These are phyloP conservation scores for Papilio helenus DNA, from an alignment of 1,140 invertebrate genomes.

Conservation along the genomic window DNA sequence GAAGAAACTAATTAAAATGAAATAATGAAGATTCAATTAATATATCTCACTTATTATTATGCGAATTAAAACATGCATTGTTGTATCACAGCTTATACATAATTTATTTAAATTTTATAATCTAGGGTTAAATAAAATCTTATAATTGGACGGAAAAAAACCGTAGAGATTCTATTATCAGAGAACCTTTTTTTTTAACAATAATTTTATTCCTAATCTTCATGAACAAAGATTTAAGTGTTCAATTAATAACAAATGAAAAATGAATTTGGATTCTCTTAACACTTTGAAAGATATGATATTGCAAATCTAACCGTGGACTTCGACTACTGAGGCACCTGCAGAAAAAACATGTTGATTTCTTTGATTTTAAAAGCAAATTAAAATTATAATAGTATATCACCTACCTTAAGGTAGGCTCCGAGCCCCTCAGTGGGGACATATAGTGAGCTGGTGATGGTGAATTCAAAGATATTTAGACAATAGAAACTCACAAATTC, in stretches of 20 bases:
- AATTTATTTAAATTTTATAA: slow-evolving; percentile 41
- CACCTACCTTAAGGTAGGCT: too few relatives aligned
- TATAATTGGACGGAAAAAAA: slow-evolving; percentile 16
- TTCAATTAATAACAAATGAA: background rate
- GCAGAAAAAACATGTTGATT: too few relatives aligned
- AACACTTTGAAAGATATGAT: too few relatives aligned
- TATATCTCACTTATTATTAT: slow-evolving; percentile 26
- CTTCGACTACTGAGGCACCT: too few relatives aligned
- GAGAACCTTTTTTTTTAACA: background rate
- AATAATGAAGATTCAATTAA: background rate
- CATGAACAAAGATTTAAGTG: background rate
- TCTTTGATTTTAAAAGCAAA: too few relatives aligned
- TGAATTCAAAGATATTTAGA: too few relatives aligned
- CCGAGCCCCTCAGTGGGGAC: too few relatives aligned
- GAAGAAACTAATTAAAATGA: background rate
- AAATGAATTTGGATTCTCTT: too few relatives aligned
- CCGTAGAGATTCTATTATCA: background rate
- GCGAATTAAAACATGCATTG: slow-evolving; percentile 56
- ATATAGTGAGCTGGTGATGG: too few relatives aligned
- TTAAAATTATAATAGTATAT: too few relatives aligned
- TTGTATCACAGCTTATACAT: slow-evolving; percentile 64
- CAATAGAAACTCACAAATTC: background rate
- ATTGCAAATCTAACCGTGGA: too few relatives aligned
- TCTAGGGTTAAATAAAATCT: slow-evolving; percentile 18
- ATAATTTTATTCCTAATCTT: background rate